phyloP scores from a whole-genome alignment of 2,113 vertebrate species.

The Anolis sagrei region DNA sequence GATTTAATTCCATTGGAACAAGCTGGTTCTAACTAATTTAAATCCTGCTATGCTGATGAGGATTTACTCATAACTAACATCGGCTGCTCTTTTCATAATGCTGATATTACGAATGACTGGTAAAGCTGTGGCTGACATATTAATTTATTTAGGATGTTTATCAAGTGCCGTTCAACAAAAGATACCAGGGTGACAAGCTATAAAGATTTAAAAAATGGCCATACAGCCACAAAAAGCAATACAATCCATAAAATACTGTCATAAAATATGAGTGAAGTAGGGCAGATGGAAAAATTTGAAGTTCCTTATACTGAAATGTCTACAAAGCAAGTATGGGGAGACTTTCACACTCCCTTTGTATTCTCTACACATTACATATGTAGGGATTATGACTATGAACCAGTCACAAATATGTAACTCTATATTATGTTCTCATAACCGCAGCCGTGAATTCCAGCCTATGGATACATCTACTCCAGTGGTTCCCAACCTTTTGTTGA shows the following conservation, averaged over 20 bases:
- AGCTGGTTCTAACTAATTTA: neutral
- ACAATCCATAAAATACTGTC: neutral
- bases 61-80: neutral
- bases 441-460: too few species aligned
- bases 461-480: too few species aligned
- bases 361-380: too few species aligned
- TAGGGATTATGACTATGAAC: too few species aligned
- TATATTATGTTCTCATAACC: too few species aligned
- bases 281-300: too few species aligned
- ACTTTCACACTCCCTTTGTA: too few species aligned
- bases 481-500: too few species aligned
- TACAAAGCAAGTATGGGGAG: too few species aligned
- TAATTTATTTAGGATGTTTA: neutral
- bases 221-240: neutral
- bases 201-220: neutral
- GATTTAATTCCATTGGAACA: neutral
- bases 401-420: too few species aligned
- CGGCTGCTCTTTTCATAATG: neutral
- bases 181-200: neutral
- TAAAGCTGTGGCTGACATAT: neutral
- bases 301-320: too few species aligned
- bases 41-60: neutral
- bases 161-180: neutral
- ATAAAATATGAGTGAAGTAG: too few species aligned
- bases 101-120: neutral